Conservation (phyloP, 1,140 invertebrate genomes). For the Calephelis nemesis region DNA sequence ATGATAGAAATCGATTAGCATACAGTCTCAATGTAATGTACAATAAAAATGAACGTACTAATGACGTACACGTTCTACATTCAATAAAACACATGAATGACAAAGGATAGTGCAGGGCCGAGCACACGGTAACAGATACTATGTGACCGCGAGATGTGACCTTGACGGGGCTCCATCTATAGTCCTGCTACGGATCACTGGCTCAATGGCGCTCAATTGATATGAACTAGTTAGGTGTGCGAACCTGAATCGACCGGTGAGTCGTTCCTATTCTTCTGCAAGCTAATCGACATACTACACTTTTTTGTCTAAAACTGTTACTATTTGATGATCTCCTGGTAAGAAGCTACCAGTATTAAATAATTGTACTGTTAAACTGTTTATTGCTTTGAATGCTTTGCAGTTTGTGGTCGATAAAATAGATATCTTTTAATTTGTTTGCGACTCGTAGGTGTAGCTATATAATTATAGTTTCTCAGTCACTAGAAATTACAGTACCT, state of each 20-base stretch:
- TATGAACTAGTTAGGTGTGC: slow-evolving; percentile 67
- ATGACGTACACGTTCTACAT: slow-evolving; percentile 13
- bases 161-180: slow-evolving; percentile 55
- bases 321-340: too few relatives aligned
- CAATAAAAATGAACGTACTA: too few relatives aligned
- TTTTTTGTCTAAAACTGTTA: not conserved
- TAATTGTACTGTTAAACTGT: too few relatives aligned
- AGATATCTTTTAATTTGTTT: too few relatives aligned
- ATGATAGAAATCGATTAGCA: slow-evolving; percentile 11
- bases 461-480: too few relatives aligned
- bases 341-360: too few relatives aligned
- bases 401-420: too few relatives aligned
- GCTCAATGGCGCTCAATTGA: slow-evolving; percentile 71
- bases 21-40: too few relatives aligned
- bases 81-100: slow-evolving; percentile 21
- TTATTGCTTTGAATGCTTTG: too few relatives aligned
- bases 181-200: slow-evolving; percentile 55
- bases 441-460: too few relatives aligned
- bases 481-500: too few relatives aligned
- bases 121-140: slow-evolving; percentile 40
- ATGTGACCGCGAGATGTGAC: slow-evolving; percentile 52
- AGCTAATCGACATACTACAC: not conserved
- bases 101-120: slow-evolving; percentile 18
- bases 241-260: slow-evolving; percentile 39
- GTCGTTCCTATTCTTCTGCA: slow-evolving; percentile 6